A percentile compares a stretch with the other conserved stretches of the same genome.
phyloP scores from a whole-genome alignment of 2,113 vertebrate species.

The Platysternon megacephalum region DNA sequence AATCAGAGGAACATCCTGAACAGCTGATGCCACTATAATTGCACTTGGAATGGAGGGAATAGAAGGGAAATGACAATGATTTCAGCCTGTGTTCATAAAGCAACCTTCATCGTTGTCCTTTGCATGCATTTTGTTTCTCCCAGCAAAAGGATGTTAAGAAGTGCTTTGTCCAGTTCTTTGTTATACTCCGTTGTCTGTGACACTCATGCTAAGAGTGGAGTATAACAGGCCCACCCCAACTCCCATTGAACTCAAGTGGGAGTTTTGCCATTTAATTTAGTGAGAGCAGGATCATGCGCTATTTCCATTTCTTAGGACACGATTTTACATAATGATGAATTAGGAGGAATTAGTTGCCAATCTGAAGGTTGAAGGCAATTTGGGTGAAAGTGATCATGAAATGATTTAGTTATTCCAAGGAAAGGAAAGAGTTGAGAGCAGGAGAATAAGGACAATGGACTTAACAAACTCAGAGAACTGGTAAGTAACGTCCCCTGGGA shows the following conservation, averaged over 20 bases:
- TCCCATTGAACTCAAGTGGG: not conserved
- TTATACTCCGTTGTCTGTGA: not conserved
- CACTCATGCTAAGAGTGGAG: fast-evolving
- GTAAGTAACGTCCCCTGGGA: not conserved
- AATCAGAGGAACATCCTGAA: not conserved
- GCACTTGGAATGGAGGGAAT: not conserved
- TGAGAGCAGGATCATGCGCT: not conserved
- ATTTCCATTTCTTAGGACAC: not conserved
- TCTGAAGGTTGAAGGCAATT: not conserved
- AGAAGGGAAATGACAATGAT: not conserved
- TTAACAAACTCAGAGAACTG: not conserved
- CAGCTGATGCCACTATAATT: not conserved
- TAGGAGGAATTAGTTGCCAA: not conserved
- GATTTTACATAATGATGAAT: not conserved
- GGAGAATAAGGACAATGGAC: not conserved
- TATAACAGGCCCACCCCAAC: not conserved
- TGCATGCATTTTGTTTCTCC: not conserved
- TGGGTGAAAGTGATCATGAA: not conserved
- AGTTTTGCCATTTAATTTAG: not conserved
- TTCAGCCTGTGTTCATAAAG: not conserved
- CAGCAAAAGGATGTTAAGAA: not conserved
- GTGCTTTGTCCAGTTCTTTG: not conserved
- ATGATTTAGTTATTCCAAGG: not conserved
- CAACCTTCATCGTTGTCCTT: not conserved
- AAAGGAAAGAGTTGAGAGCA: not conserved